Conservation (phyloP, 2,113 vertebrate species). For the Nymphicus hollandicus region DNA sequence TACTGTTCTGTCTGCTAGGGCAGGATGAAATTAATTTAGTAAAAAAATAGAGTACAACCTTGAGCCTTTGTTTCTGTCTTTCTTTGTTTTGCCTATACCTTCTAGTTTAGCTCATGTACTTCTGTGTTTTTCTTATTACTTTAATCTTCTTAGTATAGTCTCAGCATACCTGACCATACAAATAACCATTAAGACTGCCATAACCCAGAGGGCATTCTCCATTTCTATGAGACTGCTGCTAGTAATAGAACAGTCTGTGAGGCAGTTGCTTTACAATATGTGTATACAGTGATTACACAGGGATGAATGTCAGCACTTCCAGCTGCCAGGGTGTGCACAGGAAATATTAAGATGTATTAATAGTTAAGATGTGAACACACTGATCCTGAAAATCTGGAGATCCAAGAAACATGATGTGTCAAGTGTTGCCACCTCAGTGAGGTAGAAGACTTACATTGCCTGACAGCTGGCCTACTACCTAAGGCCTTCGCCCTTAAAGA, state of each 20-base stretch:
- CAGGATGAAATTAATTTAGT: not conserved
- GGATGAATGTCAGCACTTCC: not conserved
- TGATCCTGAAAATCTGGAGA: not conserved
- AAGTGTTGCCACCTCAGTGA: not conserved
- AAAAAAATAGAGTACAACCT: not conserved
- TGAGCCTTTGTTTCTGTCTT: not conserved
- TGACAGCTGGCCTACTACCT: not conserved
- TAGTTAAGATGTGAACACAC: not conserved
- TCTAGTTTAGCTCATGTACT: not conserved
- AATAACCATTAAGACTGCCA: not conserved
- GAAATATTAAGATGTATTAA: not conserved
- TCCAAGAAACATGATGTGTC: not conserved
- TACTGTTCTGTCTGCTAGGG: not conserved
- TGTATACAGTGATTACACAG: not conserved
- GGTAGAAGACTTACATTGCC: not conserved
- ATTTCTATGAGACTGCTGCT: not conserved
- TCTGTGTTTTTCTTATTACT: not conserved
- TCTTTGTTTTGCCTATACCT: not conserved
- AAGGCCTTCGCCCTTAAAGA: not conserved
- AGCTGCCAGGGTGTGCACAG: not conserved
- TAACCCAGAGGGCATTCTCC: not conserved
- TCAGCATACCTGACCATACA: not conserved
- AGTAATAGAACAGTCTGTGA: not conserved
- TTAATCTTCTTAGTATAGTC: not conserved
- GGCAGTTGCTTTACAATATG: not conserved